phyloP scores from a whole-genome alignment of 2,797 vertebrate species.

The Mus caroli region DNA sequence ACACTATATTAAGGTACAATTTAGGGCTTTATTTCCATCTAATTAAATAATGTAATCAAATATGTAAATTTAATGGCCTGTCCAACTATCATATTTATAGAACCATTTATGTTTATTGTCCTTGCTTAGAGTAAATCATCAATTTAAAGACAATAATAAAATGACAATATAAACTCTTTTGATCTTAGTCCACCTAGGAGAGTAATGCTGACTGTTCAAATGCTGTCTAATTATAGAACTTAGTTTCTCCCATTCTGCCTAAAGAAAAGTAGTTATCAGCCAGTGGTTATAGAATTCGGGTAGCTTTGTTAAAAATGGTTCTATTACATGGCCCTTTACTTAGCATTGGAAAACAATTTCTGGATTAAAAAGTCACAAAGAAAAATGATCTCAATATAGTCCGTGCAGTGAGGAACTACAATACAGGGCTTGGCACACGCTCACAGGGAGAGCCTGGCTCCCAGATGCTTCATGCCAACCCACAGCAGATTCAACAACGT shows the following conservation, averaged over 20 bases:
- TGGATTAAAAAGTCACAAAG: conserved; percentile 80
- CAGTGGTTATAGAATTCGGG: conserved; percentile 56
- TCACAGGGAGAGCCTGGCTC: conserved; percentile 89
- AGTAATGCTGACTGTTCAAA: conserved; percentile 78
- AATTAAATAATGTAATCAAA: conserved; percentile 84
- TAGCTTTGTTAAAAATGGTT: conserved; percentile 80
- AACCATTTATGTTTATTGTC: conserved; percentile 79
- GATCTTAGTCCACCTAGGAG: conserved; percentile 72
- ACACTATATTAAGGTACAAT: conserved; percentile 82
- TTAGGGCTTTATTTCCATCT: conserved; percentile 79
- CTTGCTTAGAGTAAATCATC: conserved; percentile 74
- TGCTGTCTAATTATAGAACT: conserved; percentile 71
- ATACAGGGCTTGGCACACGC: conserved; percentile 86
- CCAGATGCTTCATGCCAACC: conserved; percentile 88
- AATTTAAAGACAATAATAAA: conserved; percentile 75
- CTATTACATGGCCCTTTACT: conserved; percentile 76
- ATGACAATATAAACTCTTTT: conserved; percentile 78
- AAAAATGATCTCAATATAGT: conserved; percentile 85
- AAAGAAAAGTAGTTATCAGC: conserved; percentile 72
- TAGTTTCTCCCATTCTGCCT: conserved; percentile 72
- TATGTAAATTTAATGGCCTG: conserved; percentile 81
- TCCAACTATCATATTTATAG: conserved; percentile 66
- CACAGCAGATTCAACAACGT: conserved; percentile 81
- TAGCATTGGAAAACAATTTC: conserved; percentile 75
- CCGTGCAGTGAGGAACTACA: conserved; percentile 86